Conservation (phyloP, 2,888 invertebrate species). For the Calliopum simillimum region DNA sequence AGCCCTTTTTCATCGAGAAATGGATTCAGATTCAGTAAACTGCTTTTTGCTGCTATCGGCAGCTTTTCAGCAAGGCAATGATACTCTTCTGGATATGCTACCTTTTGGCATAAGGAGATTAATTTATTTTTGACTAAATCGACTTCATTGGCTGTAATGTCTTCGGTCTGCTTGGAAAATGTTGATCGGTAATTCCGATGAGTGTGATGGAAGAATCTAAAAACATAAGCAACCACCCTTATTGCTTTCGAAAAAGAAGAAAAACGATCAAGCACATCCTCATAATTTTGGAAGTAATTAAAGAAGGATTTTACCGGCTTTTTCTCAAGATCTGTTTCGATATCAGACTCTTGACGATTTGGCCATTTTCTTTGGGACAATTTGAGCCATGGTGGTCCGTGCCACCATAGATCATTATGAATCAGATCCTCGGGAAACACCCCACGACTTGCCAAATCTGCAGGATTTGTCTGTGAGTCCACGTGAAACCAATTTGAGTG, state of each 20-base stretch:
- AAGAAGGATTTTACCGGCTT: neutral
- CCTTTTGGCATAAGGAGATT: too few relatives aligned
- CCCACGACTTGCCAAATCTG: conserved; percentile 2
- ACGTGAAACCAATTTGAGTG: conserved; percentile 17
- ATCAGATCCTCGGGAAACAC: neutral
- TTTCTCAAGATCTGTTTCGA: neutral
- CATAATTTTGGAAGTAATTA: neutral
- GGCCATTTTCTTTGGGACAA: neutral
- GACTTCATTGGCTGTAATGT: too few relatives aligned
- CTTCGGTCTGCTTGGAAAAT: too few relatives aligned
- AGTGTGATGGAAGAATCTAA: too few relatives aligned
- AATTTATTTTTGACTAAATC: too few relatives aligned
- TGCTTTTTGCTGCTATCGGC: neutral
- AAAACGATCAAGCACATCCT: too few relatives aligned
- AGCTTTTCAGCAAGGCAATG: neutral
- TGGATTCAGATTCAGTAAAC: neutral
- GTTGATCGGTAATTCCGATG: too few relatives aligned
- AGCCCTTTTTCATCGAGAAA: neutral
- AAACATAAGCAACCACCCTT: too few relatives aligned
- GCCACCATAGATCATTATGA: conserved; percentile 24
- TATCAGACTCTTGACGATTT: neutral
- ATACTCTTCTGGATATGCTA: too few relatives aligned
- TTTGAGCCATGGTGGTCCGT: conserved; percentile 23
- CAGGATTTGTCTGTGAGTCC: conserved; percentile 20
- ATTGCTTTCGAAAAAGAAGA: too few relatives aligned